Percentiles rank a stretch among this genome's conserved stretches.
Evolutionary conservation across 2,113 vertebrate species (phyloP).

Genomic region (Cranoglanis bouderius): DNA sequence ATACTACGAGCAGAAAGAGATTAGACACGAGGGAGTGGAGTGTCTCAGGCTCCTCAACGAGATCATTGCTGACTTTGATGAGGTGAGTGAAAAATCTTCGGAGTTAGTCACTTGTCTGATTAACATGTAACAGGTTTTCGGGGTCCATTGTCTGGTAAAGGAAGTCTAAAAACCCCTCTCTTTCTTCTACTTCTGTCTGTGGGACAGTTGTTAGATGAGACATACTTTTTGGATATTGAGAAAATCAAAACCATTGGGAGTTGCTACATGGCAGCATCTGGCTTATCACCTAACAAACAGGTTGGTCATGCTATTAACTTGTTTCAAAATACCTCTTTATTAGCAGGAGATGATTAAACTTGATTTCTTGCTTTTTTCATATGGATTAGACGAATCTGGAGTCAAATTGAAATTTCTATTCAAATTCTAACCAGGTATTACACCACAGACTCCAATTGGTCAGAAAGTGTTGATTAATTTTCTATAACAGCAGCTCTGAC

Average conservation of each 20-base stretch:
- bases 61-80: constrained; percentile 95
- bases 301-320: constrained; percentile 61
- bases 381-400: neutral
- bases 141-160: neutral
- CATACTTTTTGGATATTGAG: constrained; percentile 92
- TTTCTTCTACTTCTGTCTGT: constrained; percentile 17
- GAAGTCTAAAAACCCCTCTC: neutral
- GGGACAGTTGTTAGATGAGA: constrained; percentile 86
- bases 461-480: neutral
- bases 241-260: constrained; percentile 98
- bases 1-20: constrained; percentile 93
- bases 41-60: constrained; percentile 91
- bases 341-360: neutral
- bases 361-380: neutral
- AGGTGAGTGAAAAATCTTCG: constrained; percentile 72
- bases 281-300: constrained; percentile 87
- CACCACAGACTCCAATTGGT: neutral
- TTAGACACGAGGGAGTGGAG: constrained; percentile 92
- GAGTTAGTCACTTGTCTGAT: neutral
- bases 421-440: neutral
- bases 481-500: neutral
- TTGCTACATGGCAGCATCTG: constrained; percentile 96
- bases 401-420: neutral
- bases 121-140: neutral
- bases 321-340: neutral